These are phyloP conservation scores for Selenia dentaria DNA, from an alignment of 2,888 invertebrate genomes.

Conservation along the genomic window DNA sequence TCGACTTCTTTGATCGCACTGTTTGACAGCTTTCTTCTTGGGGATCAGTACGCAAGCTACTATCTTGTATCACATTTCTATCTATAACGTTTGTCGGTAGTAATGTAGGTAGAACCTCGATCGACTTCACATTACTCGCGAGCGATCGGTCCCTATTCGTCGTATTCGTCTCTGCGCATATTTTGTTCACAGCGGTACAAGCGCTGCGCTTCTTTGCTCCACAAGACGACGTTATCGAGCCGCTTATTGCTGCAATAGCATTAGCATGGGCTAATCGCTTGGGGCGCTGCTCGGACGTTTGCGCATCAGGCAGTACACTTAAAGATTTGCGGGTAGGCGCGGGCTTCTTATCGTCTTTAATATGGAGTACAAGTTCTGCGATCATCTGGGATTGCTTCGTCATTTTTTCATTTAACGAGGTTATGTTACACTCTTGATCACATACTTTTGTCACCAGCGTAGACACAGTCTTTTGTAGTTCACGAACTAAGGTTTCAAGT, in stretches of 20 bases:
- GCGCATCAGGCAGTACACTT: neutral
- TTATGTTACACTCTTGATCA: neutral
- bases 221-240: neutral
- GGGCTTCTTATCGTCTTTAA: neutral
- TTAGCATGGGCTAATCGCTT: neutral
- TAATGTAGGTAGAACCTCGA: too few species aligned
- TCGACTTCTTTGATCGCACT: neutral
- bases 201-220: neutral
- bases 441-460: neutral
- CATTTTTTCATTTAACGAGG: neutral
- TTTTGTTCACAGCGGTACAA: neutral
- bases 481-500: neutral
- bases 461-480: slow-evolving; percentile 1
- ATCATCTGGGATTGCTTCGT: slow-evolving; percentile 3
- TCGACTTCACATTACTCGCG: neutral
- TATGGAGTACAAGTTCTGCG: neutral
- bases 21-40: neutral
- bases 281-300: neutral
- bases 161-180: neutral
- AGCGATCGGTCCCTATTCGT: neutral
- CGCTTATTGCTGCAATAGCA: neutral
- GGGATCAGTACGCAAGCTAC: neutral
- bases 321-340: neutral
- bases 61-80: neutral
- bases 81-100: neutral